These are phyloP conservation scores for Loris lydekkerianus DNA, from an alignment of 2,797 vertebrate genomes.

Conservation along the genomic window DNA sequence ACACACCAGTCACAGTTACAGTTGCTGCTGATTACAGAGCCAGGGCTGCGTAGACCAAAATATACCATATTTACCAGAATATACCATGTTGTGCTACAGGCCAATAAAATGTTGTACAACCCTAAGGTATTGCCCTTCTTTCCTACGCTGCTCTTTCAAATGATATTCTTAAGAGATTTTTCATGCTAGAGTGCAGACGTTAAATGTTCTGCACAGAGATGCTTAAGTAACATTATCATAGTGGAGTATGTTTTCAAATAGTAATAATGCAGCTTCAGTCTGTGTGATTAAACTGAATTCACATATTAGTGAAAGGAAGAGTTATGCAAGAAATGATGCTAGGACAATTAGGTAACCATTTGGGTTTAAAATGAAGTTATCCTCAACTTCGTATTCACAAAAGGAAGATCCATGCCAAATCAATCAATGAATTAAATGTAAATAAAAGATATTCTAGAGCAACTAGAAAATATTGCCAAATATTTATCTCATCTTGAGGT, in stretches of 20 bases:
- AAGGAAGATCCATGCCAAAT: neutral
- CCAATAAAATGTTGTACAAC: neutral
- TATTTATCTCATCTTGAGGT: neutral
- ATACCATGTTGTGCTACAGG: neutral
- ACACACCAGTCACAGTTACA: neutral
- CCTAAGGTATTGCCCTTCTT: neutral
- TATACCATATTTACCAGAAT: neutral
- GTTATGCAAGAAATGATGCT: neutral
- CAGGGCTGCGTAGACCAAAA: neutral
- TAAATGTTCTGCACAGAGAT: neutral
- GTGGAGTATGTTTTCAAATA: slow-evolving; percentile 20
- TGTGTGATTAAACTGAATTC: neutral
- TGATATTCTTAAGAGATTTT: slow-evolving; percentile 23
- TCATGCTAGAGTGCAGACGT: neutral
- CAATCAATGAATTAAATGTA: neutral
- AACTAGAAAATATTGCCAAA: neutral
- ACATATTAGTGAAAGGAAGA: slow-evolving; percentile 32
- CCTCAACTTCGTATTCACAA: neutral
- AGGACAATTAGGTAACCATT: neutral
- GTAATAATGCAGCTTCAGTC: neutral
- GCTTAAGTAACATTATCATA: neutral
- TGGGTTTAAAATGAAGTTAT: neutral
- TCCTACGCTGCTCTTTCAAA: neutral
- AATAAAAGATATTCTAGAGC: neutral
- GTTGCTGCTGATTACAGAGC: neutral